These are phyloP conservation scores for Lampropteryx suffumata DNA, from an alignment of 2,888 invertebrate genomes.

Conservation along the genomic window DNA sequence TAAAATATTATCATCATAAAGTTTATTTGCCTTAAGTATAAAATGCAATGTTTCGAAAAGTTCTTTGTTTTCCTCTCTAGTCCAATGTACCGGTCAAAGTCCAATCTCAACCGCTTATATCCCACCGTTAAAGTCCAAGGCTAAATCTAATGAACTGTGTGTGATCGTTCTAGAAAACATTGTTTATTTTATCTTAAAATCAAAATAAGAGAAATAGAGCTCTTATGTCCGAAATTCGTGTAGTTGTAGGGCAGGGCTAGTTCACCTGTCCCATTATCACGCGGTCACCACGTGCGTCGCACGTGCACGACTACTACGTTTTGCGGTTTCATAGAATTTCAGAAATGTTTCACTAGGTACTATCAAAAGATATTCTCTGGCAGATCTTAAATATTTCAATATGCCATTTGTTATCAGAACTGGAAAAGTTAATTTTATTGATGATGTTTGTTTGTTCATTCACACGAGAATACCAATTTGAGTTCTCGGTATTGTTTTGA, in stretches of 20 bases:
- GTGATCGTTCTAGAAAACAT: not conserved
- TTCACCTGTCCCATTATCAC: constrained; percentile 58
- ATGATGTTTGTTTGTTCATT: too few relatives aligned
- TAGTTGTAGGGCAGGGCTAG: constrained; percentile 43
- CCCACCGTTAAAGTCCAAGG: constrained; percentile 11
- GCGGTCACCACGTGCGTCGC: constrained; percentile 63
- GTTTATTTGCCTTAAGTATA: not conserved
- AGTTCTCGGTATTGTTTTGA: constrained; percentile 36
- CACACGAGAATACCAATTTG: too few relatives aligned
- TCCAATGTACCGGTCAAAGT: not conserved
- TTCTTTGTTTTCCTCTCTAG: constrained; percentile 7
- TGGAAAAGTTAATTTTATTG: too few relatives aligned
- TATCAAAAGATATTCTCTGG: not conserved
- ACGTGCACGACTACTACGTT: constrained; percentile 40
- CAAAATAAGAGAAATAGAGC: constrained; percentile 17
- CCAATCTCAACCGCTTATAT: constrained; percentile 6
- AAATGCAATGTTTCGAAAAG: not conserved
- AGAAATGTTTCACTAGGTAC: constrained; percentile 5
- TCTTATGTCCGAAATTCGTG: constrained; percentile 13
- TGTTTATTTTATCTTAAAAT: not conserved
- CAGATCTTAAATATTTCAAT: not conserved
- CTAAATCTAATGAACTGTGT: not conserved
- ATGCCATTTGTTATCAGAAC: too few relatives aligned
- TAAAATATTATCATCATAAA: not conserved
- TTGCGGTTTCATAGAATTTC: constrained; percentile 37